phyloP scores from a whole-genome alignment of 2,113 vertebrate species.

The Rallus limicola region DNA sequence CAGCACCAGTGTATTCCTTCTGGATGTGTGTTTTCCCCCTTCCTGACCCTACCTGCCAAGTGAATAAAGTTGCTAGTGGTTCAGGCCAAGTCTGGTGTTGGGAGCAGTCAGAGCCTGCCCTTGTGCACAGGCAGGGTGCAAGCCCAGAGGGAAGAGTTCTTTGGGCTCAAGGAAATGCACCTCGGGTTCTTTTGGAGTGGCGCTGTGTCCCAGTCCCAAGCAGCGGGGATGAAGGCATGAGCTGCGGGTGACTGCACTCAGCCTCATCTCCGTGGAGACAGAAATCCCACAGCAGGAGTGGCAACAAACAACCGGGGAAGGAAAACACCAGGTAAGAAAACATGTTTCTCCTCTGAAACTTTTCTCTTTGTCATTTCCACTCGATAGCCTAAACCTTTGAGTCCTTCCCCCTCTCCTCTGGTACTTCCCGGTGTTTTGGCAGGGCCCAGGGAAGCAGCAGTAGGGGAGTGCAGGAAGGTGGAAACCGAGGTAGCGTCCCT shows the following conservation, averaged over 20 bases:
- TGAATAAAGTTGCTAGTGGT: not conserved
- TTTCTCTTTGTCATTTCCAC: not conserved
- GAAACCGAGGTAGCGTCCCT: not conserved
- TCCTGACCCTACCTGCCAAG: not conserved
- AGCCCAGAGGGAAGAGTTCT: accelerated
- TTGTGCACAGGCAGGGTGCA: accelerated
- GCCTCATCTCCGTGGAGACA: not conserved
- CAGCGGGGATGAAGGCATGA: not conserved
- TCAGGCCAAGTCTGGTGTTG: not conserved
- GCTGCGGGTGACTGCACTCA: not conserved
- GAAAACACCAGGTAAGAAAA: constrained; percentile 22
- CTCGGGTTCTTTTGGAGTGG: not conserved
- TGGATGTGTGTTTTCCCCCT: not conserved
- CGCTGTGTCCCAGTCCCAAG: not conserved
- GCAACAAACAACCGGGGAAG: not conserved
- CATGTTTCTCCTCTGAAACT: not conserved
- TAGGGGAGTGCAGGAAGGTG: accelerated
- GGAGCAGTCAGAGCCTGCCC: not conserved
- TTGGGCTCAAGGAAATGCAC: not conserved
- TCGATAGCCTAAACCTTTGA: not conserved
- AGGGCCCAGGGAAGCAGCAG: not conserved
- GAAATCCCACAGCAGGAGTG: not conserved
- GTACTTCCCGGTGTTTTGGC: not conserved
- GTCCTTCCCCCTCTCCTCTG: not conserved
- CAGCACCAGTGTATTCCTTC: not conserved